Conservation (phyloP, 2,797 vertebrate species). For the Ctenosaura bakeri region DNA sequence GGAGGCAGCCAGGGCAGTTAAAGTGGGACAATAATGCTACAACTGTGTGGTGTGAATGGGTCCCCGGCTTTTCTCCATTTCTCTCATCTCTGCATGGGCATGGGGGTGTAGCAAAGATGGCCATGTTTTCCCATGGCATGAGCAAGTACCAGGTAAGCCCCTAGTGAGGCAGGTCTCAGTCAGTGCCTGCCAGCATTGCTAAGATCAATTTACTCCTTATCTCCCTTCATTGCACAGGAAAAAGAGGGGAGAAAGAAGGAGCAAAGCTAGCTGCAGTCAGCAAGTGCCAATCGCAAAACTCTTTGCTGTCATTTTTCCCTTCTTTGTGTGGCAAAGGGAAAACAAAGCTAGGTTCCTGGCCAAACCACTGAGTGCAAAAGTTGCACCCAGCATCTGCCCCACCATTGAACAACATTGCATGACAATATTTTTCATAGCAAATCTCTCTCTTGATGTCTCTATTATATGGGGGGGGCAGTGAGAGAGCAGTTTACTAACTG, state of each 20-base stretch:
- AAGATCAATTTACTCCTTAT: not conserved
- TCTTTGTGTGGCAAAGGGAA: too few species aligned
- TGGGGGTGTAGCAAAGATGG: not conserved
- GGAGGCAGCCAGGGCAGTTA: too few species aligned
- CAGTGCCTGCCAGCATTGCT: not conserved
- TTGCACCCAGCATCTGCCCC: not conserved
- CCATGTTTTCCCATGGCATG: not conserved
- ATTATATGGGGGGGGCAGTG: too few species aligned
- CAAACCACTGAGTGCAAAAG: too few species aligned
- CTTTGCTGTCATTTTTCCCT: too few species aligned
- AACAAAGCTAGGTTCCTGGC: too few species aligned
- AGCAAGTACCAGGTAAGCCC: not conserved
- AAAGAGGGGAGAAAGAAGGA: not conserved
- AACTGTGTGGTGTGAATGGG: too few species aligned
- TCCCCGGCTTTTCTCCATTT: not conserved
- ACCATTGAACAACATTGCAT: not conserved
- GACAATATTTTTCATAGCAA: not conserved
- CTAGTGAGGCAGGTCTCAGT: not conserved
- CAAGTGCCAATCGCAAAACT: too few species aligned
- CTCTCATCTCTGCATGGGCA: not conserved
- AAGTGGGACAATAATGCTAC: too few species aligned
- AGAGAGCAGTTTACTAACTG: not conserved
- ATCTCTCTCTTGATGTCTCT: not conserved
- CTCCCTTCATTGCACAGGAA: not conserved
- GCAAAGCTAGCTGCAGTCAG: not conserved